These are phyloP conservation scores for Cyclophora punctaria DNA, from an alignment of 2,888 invertebrate species.

Conservation along the genomic window DNA sequence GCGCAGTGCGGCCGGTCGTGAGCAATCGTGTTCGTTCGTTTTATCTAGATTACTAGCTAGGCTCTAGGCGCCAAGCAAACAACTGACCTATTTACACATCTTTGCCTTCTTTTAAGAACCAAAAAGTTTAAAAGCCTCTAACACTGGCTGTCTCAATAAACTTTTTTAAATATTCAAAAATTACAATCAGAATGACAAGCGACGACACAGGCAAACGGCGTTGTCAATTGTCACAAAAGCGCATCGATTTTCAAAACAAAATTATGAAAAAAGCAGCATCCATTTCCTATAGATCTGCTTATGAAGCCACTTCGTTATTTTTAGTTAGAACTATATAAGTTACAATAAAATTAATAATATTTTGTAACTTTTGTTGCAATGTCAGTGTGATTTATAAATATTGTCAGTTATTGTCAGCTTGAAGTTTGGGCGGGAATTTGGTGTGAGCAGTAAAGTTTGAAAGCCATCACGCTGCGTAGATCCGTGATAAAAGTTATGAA, in stretches of 20 bases:
- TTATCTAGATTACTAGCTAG: too few relatives aligned
- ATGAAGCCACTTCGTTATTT: conserved; percentile 26
- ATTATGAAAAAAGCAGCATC: conserved; percentile 27
- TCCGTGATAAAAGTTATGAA: conserved; percentile 73
- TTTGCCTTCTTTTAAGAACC: too few relatives aligned
- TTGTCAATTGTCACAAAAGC: conserved; percentile 63
- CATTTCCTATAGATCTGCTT: conserved; percentile 36
- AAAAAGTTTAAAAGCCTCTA: too few relatives aligned
- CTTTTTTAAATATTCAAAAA: conserved; percentile 54
- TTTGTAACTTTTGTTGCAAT: conserved; percentile 22
- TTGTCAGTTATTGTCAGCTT: conserved; percentile 44
- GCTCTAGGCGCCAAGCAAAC: too few relatives aligned
- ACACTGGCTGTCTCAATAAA: conserved; percentile 16
- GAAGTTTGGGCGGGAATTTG: conserved; percentile 42
- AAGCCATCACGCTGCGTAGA: conserved; percentile 64
- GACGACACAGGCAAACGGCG: conserved; percentile 42
- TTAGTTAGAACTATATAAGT: conserved; percentile 3
- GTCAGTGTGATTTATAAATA: conserved; percentile 27
- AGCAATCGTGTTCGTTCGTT: too few relatives aligned
- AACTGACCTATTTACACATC: too few relatives aligned
- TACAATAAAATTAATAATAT: conserved; percentile 5
- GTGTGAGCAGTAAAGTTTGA: conserved; percentile 31
- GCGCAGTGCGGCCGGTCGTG: too few relatives aligned
- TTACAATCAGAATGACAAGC: conserved; percentile 51
- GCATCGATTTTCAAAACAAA: conserved; percentile 61